Evolutionary conservation across 2,113 vertebrate species (phyloP), one percentile per base, ranked within the genome.

Genomic region (Neotragus moschatus): DNA sequence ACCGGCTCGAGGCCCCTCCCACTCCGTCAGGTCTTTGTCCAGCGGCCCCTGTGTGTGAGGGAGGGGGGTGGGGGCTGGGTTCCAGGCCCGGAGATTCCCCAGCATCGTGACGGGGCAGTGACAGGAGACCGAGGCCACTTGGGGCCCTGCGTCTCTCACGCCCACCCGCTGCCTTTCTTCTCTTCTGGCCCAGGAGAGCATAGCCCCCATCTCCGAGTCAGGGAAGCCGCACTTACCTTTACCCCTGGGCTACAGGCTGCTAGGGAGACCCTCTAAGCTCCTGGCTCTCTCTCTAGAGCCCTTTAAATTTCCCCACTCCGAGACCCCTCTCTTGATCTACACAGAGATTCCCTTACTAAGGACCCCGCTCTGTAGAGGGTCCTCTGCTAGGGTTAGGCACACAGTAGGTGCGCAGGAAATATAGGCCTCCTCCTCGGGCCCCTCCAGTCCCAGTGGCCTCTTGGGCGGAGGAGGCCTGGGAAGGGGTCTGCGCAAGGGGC

Each of bases 11-110:
- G 94, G 98, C 98, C 98, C 98, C 98, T 98, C 98, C 98, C 97
- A 98, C 96, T 94, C 98, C 85, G 97, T 96, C 97, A 97, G 98
- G 97, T 98, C 98, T 98, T 98, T 98, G 98, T 98, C 98, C 98
- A 47, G 98, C 96, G 96, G 97, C 90, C 96, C 93, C 82, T 88
- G 93, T 60, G 97, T 75, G 95, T 91, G 97, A 75, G 85, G 95
- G 97, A 81, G 92, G 96, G 91, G 94, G 91, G 84, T 94, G 95
- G 97, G 97, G 97, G 84, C 97, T 93, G 96, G 97, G 95, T 95
- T 91, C 58, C 89, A 8, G 93, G 88, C 91, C 94, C 13, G 63
- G 86, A 98, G 96, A 93, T 96, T 91, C 97, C 97, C 97, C 96
- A 28, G 96, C 98, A 84, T 87, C 63, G 92, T 63, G 94, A 84